Evolutionary conservation across 2,113 vertebrate genomes (phyloP), one percentile per base, ranked within the genome.

Genomic region (Lepisosteus oculatus): DNA sequence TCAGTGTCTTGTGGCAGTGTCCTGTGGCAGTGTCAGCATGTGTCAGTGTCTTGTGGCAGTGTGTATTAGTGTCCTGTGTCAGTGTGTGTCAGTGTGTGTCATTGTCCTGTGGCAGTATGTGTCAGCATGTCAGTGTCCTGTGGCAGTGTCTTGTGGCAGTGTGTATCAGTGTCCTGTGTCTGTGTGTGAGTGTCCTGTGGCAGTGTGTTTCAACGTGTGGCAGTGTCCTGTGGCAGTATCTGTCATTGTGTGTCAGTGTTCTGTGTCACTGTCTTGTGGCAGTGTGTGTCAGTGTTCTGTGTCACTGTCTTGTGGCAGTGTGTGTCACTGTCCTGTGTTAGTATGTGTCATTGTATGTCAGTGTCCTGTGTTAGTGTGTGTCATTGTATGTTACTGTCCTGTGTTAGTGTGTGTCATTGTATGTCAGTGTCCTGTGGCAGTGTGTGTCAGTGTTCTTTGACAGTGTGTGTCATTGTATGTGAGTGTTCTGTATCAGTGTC

Each of bases 231-330:
- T 72, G 54, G n/a, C 3, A 8, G 12, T 41, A 8, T 41, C 41
- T 64, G 62, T 17, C 29, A 41, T 3, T 69, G 29, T 29, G 3
- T 14, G n/a, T 69, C 12, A n/a, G 43, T 54, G 3, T n/a, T 43
- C 6, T 67, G 43, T 67, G 65, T 67, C 29, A 9, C 0, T 14
- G 65, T 54, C 15, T 0, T 51, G 8, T 8, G 4, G 47, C 15
- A 44, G 42, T 72, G 70, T 64, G 17, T 63, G n/a, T 67, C 14
- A 41, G 57, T 64, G 5, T 41, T 42, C 17, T 67, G 6, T 67
- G 65, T 67, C 29, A 9, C 0, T 14, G 65, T 41, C 2, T 3
- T 69, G 29, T 13, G n/a, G 56, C 12, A n/a, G 43, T 51, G 3
- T 67, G 15, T 63, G n/a, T 66, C 14, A 41, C 12, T 64, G 5